Conservation (phyloP, 2,888 invertebrate species). For the Lysandra bellargus region DNA sequence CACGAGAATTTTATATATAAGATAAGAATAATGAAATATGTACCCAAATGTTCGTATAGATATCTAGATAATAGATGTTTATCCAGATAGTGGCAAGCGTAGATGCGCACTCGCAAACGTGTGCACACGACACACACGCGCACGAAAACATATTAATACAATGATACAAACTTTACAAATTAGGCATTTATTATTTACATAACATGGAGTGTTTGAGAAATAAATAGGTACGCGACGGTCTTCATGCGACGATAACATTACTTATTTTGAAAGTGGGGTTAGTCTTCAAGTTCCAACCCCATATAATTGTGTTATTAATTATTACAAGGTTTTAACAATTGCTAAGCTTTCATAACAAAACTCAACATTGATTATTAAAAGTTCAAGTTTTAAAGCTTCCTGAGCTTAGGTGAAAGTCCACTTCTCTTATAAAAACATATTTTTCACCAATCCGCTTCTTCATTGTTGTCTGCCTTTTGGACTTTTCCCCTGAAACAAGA, state of each 20-base stretch:
- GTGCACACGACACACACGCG: too few relatives aligned
- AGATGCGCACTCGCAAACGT: too few relatives aligned
- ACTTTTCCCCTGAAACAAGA: background rate
- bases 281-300: background rate
- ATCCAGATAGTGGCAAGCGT: too few relatives aligned
- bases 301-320: background rate
- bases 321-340: too few relatives aligned
- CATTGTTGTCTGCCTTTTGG: background rate
- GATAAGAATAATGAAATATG: too few relatives aligned
- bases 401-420: background rate
- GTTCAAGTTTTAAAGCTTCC: background rate
- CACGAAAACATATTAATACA: too few relatives aligned
- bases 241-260: background rate
- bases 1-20: too few relatives aligned
- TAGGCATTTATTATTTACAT: conserved; percentile 1
- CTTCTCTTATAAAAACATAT: too few relatives aligned
- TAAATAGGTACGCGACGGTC: background rate
- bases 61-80: too few relatives aligned
- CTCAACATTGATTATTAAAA: background rate
- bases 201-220: background rate
- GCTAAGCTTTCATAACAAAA: too few relatives aligned
- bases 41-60: too few relatives aligned
- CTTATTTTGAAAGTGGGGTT: background rate
- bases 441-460: background rate
- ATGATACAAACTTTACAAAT: background rate